phyloP scores from a whole-genome alignment of 2,797 vertebrate genomes.

The Merluccius polli region DNA sequence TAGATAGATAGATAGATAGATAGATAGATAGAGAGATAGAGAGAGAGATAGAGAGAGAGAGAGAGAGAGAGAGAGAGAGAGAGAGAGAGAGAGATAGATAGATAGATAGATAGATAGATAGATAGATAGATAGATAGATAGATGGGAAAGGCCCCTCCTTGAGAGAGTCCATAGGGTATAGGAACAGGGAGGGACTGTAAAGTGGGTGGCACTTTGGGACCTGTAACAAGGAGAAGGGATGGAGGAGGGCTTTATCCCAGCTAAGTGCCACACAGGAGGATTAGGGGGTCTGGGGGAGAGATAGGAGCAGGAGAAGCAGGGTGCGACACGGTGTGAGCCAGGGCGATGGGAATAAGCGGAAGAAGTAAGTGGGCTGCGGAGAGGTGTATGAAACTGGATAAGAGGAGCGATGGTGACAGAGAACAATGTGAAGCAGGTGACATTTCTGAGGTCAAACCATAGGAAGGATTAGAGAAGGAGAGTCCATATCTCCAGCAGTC shows the following conservation, averaged over 20 bases:
- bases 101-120: not conserved
- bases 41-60: no score
- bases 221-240: conserved; percentile 58
- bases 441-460: conserved; percentile 20
- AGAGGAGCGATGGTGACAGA: not conserved
- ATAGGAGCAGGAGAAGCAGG: conserved; percentile 40
- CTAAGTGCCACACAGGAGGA: conserved; percentile 57
- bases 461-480: conserved; percentile 6
- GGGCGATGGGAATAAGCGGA: conserved; percentile 39
- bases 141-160: no score
- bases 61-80: no score
- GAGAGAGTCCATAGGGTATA: conserved; percentile 24
- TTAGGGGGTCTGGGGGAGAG: conserved; percentile 50
- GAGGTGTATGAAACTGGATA: not conserved
- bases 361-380: not conserved
- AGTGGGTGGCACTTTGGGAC: conserved; percentile 39
- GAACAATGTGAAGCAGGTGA: conserved; percentile 15
- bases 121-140: not conserved
- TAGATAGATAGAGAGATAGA: not conserved
- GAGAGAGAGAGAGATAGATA: no score
- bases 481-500: conserved; percentile 18
- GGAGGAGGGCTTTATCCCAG: conserved; percentile 56
- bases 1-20: no score
- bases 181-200: conserved; percentile 41
- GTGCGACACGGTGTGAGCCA: conserved; percentile 28